Evolutionary conservation across 2,113 vertebrate genomes (phyloP), one percentile per base, ranked within the genome.

Genomic region (Machaerirhynchus nigripectus): DNA sequence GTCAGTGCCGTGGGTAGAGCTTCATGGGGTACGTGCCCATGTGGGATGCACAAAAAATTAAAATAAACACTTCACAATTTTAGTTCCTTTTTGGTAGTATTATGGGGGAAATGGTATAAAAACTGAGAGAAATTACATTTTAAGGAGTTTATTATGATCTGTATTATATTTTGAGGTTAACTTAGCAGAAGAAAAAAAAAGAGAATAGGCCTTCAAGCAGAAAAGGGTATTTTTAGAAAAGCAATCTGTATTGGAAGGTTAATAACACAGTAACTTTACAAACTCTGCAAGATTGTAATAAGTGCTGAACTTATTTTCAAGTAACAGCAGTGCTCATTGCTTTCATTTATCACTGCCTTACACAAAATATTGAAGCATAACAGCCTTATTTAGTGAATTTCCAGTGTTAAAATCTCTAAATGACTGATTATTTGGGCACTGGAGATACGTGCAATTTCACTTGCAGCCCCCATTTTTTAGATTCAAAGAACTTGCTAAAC

Each of bases 1-100:
- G 96, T 90, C 97, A 97, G 68, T 24, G 59, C 61, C 0, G 90
- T 96, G 95, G 93, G 96, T 79, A 84, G 95, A 76, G 42, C 90
- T 94, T 74, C 81, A 81, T 37, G 55, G 77, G 77, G 81, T 94
- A 44, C 53, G 60, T 50, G 47, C 68, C 39, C 9, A 11, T 46
- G 95, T 75, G 42, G 87, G 94, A 85, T 57, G 80, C 70, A 84
- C 75, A 81, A 80, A 92, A 85, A 68, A 9, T 49, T 95, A 83
- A 92, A 90, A 96, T 67, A 95, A 96, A 95, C 70, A 81, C 91
- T 89, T 68, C 55, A 53, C 31, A 93, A 76, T 79, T 74, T 84
- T 84, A 68, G 77, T 37, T 84, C 23, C 23, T 52, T 91, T 88
- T 90, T 55, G 68, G 55, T 18, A 75, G 50, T 28, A 60, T 63